Conservation (phyloP, 2,113 vertebrate genomes). For the Heterotis niloticus region DNA sequence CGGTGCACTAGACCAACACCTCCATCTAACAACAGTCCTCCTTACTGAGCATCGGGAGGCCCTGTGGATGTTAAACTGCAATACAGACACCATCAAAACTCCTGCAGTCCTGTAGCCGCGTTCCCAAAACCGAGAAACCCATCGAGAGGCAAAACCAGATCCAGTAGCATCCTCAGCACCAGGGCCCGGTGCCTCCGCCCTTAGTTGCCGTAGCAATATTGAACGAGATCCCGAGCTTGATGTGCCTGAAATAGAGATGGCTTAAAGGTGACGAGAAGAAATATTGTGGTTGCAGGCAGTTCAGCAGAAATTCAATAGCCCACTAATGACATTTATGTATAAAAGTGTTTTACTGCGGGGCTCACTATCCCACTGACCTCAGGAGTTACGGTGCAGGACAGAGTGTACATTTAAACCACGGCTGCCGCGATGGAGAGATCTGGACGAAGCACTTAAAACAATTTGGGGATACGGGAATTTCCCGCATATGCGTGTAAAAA, state of each 20-base stretch:
- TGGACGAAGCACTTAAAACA: not conserved
- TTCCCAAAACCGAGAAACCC: constrained; percentile 36
- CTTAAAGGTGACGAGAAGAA: constrained; percentile 53
- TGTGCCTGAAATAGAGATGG: constrained; percentile 51
- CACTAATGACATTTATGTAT: constrained; percentile 60
- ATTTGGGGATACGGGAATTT: constrained; percentile 11
- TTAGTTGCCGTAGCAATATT: constrained; percentile 35
- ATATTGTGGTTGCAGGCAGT: constrained; percentile 51
- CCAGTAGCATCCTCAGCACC: constrained; percentile 18
- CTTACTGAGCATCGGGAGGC: not conserved
- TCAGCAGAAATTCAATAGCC: constrained; percentile 66
- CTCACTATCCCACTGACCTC: constrained; percentile 54
- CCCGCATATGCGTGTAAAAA: constrained; percentile 20
- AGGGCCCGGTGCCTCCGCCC: constrained; percentile 15
- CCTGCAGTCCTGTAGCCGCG: no score
- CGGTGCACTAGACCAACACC: not conserved
- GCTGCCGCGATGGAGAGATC: not conserved
- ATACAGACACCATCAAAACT: constrained; percentile 47
- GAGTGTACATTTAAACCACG: not conserved
- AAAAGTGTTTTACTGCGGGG: constrained; percentile 48
- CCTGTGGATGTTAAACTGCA: not conserved
- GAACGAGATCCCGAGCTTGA: constrained; percentile 49
- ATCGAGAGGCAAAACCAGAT: constrained; percentile 44
- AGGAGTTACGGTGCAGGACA: constrained; percentile 43
- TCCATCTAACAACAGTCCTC: not conserved